Conservation (phyloP, 2,888 invertebrate species). For the Archips xylosteana region DNA sequence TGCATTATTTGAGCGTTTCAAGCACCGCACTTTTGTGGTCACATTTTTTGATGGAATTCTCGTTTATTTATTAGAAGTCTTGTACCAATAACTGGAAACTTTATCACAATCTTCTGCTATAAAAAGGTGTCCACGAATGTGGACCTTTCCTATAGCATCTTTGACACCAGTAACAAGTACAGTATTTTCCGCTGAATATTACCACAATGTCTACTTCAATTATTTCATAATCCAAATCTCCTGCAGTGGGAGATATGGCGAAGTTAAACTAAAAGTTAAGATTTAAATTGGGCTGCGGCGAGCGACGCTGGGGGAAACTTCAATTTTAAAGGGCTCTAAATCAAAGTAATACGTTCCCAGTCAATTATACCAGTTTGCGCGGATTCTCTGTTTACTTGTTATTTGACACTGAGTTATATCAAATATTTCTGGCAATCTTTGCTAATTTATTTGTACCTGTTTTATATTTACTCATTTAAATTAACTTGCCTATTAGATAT, state of each 20-base stretch:
- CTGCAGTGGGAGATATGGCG: conserved; percentile 66
- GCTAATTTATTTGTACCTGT: not conserved
- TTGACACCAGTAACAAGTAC: too few relatives aligned
- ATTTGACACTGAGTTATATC: not conserved
- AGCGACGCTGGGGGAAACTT: conserved; percentile 63
- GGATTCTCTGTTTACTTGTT: conserved; percentile 29
- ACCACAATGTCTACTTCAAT: conserved; percentile 57
- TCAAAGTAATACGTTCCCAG: conserved; percentile 74
- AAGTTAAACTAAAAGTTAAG: conserved; percentile 76
- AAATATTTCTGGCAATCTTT: not conserved
- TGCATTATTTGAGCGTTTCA: too few relatives aligned
- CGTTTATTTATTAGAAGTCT: too few relatives aligned
- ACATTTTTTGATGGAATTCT: too few relatives aligned
- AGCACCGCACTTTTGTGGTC: too few relatives aligned
- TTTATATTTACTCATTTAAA: not conserved
- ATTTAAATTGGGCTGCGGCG: conserved; percentile 73
- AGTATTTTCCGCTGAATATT: not conserved
- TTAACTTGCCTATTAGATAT: too few relatives aligned
- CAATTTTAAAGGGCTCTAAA: conserved; percentile 75
- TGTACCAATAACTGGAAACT: too few relatives aligned
- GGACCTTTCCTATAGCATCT: too few relatives aligned
- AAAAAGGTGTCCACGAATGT: too few relatives aligned
- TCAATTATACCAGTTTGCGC: conserved; percentile 64
- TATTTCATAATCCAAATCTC: conserved; percentile 69
- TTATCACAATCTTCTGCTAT: too few relatives aligned